Conservation (phyloP, 2,113 vertebrate genomes). For the Cryptotis parvus region DNA sequence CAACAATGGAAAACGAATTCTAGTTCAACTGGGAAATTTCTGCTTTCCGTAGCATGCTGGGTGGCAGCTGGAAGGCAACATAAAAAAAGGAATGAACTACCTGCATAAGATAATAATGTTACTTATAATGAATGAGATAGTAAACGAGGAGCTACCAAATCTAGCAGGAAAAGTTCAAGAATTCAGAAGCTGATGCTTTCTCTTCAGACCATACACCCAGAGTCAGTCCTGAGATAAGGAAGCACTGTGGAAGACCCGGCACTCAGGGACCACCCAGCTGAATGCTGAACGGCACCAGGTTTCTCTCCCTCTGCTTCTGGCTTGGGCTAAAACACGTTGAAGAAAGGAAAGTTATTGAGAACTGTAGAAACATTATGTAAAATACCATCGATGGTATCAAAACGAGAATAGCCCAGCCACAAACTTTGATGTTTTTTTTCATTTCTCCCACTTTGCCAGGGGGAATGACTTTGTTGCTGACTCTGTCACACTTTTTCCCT, state of each 20-base stretch:
- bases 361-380: neutral
- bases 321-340: neutral
- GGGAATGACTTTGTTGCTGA: neutral
- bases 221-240: constrained; percentile 51
- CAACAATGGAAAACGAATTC: neutral
- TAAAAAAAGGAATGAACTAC: constrained; percentile 42
- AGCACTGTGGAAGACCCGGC: constrained; percentile 19
- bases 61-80: constrained; percentile 26
- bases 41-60: constrained; percentile 44
- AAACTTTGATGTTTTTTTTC: neutral
- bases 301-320: constrained; percentile 7
- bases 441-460: neutral
- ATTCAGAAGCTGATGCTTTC: constrained; percentile 54
- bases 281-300: neutral
- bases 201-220: constrained; percentile 64
- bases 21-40: neutral
- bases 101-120: constrained; percentile 59
- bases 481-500: neutral
- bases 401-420: neutral
- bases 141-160: constrained; percentile 47
- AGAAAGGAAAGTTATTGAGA: constrained; percentile 26
- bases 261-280: constrained; percentile 6
- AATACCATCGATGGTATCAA: neutral
- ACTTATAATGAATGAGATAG: constrained; percentile 66
- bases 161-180: constrained; percentile 8